phyloP scores from a whole-genome alignment of 1,140 invertebrate species.

The Sycobia sp. region DNA sequence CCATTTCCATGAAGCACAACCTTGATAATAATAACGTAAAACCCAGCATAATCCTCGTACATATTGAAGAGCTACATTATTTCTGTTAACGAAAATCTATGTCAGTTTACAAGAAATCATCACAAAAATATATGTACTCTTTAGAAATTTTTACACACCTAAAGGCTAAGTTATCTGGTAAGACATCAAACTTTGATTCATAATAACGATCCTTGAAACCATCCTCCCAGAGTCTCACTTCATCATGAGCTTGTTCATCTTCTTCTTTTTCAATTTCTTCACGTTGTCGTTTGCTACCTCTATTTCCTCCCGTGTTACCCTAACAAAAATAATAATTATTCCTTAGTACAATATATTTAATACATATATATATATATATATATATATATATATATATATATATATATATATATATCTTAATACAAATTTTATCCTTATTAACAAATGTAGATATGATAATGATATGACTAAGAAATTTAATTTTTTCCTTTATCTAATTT shows the following conservation, averaged over 20 bases:
- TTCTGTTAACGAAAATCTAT: conserved; percentile 58
- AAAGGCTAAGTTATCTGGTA: conserved; percentile 80
- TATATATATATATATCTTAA: too few species aligned
- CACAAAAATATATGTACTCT: too few species aligned
- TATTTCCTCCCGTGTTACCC: conserved; percentile 38
- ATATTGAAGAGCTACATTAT: conserved; percentile 91
- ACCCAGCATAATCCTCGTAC: conserved; percentile 98
- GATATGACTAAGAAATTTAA: too few species aligned
- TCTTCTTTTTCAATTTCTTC: conserved; percentile 62
- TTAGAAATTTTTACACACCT: conserved; percentile 59
- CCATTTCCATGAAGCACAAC: conserved; percentile 99
- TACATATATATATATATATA: too few species aligned
- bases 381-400: too few species aligned
- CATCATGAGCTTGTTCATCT: conserved; percentile 85
- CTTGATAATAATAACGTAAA: conserved; percentile 97
- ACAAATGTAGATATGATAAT: too few species aligned
- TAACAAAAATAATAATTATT: conserved; percentile 1
- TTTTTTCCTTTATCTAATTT: too few species aligned
- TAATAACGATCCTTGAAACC: conserved; percentile 99
- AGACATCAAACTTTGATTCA: conserved; percentile 94
- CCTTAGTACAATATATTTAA: too few species aligned
- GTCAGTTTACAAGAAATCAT: neutral
- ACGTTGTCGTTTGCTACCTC: conserved; percentile 60
- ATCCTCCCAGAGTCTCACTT: conserved; percentile 95
- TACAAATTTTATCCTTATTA: too few species aligned